Evolutionary conservation across 2,113 vertebrate genomes (phyloP).

Genomic region (Colius striatus): DNA sequence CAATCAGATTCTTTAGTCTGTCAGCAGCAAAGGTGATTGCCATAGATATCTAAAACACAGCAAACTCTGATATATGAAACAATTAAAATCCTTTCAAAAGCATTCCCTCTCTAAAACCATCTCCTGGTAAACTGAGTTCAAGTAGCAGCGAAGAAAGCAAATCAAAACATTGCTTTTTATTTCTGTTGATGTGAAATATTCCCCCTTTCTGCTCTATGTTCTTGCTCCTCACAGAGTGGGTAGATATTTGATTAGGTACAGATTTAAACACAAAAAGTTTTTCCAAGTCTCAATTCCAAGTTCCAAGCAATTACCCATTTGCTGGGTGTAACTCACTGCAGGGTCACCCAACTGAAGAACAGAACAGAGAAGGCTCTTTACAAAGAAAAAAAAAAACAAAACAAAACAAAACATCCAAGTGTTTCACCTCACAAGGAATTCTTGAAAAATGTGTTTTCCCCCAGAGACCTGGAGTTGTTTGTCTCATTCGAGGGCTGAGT

Average conservation of each 20-base stretch:
- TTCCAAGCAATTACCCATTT: slow-evolving; percentile 50
- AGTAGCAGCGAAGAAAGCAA: not conserved
- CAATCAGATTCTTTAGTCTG: not conserved
- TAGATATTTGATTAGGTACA: slow-evolving; percentile 57
- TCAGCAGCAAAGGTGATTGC: not conserved
- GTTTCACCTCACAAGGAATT: slow-evolving; percentile 48
- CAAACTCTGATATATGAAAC: not conserved
- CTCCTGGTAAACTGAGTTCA: not conserved
- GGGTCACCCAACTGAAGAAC: slow-evolving; percentile 7
- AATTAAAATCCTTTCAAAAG: not conserved
- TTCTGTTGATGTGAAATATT: not conserved
- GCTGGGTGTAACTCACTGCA: slow-evolving; percentile 45
- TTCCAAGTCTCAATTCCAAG: slow-evolving; percentile 33
- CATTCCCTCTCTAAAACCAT: not conserved
- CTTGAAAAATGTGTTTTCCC: slow-evolving; percentile 33
- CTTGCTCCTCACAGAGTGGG: not conserved
- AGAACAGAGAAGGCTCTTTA: slow-evolving; percentile 26
- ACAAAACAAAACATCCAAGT: not conserved
- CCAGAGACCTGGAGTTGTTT: not conserved
- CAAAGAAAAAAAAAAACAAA: not conserved
- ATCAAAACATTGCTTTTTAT: not conserved
- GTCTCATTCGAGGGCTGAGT: not conserved
- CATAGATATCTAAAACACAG: not conserved
- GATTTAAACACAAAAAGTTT: slow-evolving; percentile 52
- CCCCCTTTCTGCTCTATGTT: not conserved